These are phyloP conservation scores for Fukomys damarensis DNA, from an alignment of 2,113 vertebrate species.

Conservation along the genomic window DNA sequence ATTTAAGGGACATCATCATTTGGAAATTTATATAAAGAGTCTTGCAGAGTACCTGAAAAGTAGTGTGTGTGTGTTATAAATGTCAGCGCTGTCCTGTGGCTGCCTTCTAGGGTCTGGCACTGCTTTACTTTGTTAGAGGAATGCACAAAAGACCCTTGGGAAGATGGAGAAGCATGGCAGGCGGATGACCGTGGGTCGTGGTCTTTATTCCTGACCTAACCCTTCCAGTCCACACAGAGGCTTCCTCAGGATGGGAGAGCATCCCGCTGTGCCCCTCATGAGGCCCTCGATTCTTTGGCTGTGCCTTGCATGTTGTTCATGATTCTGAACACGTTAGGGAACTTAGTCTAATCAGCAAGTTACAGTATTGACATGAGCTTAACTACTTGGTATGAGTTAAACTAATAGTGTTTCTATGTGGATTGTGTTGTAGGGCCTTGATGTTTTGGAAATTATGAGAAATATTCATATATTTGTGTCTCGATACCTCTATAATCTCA, in stretches of 20 bases:
- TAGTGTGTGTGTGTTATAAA: background rate
- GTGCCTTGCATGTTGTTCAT: background rate
- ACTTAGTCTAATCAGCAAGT: background rate
- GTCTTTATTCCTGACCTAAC: background rate
- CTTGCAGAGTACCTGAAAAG: background rate
- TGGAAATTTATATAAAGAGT: constrained; percentile 28
- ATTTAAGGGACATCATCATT: constrained; percentile 50
- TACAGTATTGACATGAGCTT: background rate
- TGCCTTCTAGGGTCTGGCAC: background rate
- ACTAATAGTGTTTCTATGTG: constrained; percentile 29
- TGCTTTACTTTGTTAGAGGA: constrained; percentile 18
- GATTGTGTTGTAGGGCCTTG: constrained; percentile 91
- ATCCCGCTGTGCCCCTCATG: background rate
- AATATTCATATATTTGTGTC: constrained; percentile 99
- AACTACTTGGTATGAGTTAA: background rate
- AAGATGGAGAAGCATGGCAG: background rate
- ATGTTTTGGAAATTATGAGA: constrained; percentile 99
- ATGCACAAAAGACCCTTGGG: background rate
- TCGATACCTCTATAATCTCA: constrained; percentile 98
- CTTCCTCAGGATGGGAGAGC: background rate
- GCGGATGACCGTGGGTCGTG: background rate
- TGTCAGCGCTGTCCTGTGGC: background rate
- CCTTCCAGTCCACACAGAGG: background rate
- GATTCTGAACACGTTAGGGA: background rate
- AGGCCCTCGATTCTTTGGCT: background rate